Conservation (phyloP, 2,888 invertebrate species). For the Apamea sordens region DNA sequence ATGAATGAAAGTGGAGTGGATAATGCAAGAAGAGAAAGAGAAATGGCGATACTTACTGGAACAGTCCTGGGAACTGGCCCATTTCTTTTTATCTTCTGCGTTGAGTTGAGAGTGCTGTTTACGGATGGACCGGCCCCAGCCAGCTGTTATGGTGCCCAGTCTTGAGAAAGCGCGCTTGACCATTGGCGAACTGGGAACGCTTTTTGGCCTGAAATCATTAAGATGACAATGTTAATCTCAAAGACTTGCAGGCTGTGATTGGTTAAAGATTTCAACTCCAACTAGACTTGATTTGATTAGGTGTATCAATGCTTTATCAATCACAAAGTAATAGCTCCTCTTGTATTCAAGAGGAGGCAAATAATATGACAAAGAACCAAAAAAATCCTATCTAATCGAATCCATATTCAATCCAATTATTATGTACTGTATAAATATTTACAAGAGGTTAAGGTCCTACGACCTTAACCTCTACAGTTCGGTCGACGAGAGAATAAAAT, state of each 20-base stretch:
- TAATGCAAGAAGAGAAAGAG: neutral
- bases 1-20: neutral
- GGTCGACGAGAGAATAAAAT: too few relatives aligned
- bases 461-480: too few relatives aligned
- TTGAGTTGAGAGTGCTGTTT: conserved; percentile 95
- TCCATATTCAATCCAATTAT: neutral
- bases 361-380: neutral
- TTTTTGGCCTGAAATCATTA: conserved; percentile 93
- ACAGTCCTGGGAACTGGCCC: conserved; percentile 97
- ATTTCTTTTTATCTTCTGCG: conserved; percentile 97
- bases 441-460: too few relatives aligned
- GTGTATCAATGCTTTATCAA: neutral
- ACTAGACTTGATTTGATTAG: neutral
- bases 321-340: neutral
- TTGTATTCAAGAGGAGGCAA: neutral
- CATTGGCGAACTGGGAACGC: conserved; percentile 98
- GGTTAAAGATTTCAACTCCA: neutral
- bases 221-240: neutral
- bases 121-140: conserved; percentile 96
- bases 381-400: neutral
- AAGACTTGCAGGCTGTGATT: neutral
- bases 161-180: conserved; percentile 97
- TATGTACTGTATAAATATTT: too few relatives aligned
- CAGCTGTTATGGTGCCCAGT: conserved; percentile 96
- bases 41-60: conserved; percentile 92